These are phyloP conservation scores for Sebastes iracundus DNA, from an alignment of 2,797 vertebrate genomes.

Conservation along the genomic window DNA sequence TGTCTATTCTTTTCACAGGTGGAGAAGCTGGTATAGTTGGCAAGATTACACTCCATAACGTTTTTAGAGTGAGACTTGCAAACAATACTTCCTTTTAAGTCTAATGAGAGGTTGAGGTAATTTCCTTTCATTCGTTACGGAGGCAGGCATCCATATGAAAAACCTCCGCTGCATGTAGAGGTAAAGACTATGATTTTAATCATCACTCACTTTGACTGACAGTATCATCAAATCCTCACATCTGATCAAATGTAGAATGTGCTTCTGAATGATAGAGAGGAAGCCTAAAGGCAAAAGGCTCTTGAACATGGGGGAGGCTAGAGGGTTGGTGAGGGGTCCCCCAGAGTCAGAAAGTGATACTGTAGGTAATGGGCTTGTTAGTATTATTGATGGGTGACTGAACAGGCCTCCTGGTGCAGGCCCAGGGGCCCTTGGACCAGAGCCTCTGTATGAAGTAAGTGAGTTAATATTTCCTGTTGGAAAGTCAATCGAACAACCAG, in stretches of 20 bases:
- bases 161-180: background rate
- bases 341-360: background rate
- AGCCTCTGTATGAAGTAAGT: background rate
- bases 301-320: background rate
- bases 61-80: background rate
- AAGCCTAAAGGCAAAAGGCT: background rate
- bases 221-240: conserved; percentile 1
- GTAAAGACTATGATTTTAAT: background rate
- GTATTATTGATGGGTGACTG: background rate
- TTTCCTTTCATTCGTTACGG: conserved; percentile 13
- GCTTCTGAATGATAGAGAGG: background rate
- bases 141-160: background rate
- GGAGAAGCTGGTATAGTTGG: background rate
- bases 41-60: background rate
- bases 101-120: conserved; percentile 7
- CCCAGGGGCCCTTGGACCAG: too few relatives aligned
- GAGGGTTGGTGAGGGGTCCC: background rate
- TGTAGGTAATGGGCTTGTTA: background rate
- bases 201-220: conserved; percentile 27
- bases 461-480: too few relatives aligned
- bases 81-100: conserved; percentile 10
- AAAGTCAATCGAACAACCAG: background rate
- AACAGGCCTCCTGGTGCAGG: background rate
- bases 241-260: conserved; percentile 24
- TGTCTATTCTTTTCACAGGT: conserved; percentile 4